Evolutionary conservation across 2,797 vertebrate genomes (phyloP), one percentile per base, ranked within the genome.

Genomic region (Danio jaintianensis): DNA sequence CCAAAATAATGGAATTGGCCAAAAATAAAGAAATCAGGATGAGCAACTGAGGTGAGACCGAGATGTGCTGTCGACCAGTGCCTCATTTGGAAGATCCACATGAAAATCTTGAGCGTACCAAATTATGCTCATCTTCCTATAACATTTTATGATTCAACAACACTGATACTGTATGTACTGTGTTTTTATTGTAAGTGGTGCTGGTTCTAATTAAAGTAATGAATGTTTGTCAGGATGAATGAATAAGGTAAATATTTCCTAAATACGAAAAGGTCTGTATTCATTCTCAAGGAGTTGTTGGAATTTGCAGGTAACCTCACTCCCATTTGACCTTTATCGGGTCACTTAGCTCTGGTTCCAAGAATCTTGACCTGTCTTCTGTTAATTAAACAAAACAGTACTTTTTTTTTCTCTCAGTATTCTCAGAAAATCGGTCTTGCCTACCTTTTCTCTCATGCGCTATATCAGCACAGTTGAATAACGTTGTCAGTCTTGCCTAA

Each of bases 11-110:
- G 90, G 88, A 88, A 89, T 89, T 90, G 89, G 90, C 90, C 91
- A 91, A 92, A 92, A 92, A 93, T 93, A 89, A 92, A 90, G 18
- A 90, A 88, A 92, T 93, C 90, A 91, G 91, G 86, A 90, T 92
- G 90, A 92, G 88, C 89, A 92, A 90, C 89, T 85, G 90, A 91
- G 86, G 88, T 92, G 89, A 89, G 90, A 92, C 90, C 81, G 81
- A n/a, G n/a, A 89, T 88, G 88, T 91, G 87, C 91, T 90, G 90
- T 92, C 86, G 81, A 86, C 86, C 87, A 90, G 90, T 62, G 15
- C 38, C 43, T 22, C 22, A 67, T 91, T 91, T 70, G 64, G 56
- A 55, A 70, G 43, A 58, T 66, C 56, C 22, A 38, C n/a, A 29
- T 91, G 87, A 87, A 86, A 89, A 88, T 58, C 18, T 78, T 84